These are phyloP conservation scores for Apogon hyalosoma DNA, from an alignment of 2,797 vertebrate species.

Conservation along the genomic window DNA sequence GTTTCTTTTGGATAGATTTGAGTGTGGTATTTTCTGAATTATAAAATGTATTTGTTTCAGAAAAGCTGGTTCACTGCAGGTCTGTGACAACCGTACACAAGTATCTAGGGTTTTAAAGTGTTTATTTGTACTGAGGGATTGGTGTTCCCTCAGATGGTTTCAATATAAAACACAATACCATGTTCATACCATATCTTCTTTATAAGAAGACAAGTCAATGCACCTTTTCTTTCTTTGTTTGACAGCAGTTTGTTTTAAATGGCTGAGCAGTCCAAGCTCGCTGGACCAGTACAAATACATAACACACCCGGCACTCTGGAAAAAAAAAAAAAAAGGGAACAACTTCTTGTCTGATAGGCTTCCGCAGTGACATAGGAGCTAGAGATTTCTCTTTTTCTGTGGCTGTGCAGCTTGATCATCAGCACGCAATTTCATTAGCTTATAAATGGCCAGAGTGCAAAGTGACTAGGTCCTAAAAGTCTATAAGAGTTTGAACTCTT, in stretches of 20 bases:
- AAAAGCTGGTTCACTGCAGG: conserved; percentile 54
- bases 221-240: conserved; percentile 80
- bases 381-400: conserved; percentile 71
- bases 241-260: conserved; percentile 76
- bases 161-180: conserved; percentile 72
- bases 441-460: conserved; percentile 78
- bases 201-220: conserved; percentile 86
- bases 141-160: conserved; percentile 63
- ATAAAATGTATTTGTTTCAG: conserved; percentile 51
- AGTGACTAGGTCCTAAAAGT: conserved; percentile 74
- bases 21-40: conserved; percentile 55
- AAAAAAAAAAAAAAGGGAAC: conserved; percentile 47
- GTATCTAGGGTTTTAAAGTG: conserved; percentile 51
- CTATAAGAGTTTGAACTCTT: conserved; percentile 63
- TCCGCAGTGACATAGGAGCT: conserved; percentile 60
- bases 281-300: conserved; percentile 70
- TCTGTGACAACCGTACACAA: conserved; percentile 74
- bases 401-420: conserved; percentile 80
- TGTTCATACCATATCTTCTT: conserved; percentile 87
- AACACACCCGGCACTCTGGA: conserved; percentile 65
- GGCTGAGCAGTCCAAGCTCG: conserved; percentile 67
- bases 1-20: conserved; percentile 34
- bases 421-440: conserved; percentile 78
- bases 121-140: conserved; percentile 55
- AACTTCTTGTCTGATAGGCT: conserved; percentile 63